These are phyloP conservation scores for Spea multiplicata DNA, from an alignment of 2,113 vertebrate species.

Conservation along the genomic window DNA sequence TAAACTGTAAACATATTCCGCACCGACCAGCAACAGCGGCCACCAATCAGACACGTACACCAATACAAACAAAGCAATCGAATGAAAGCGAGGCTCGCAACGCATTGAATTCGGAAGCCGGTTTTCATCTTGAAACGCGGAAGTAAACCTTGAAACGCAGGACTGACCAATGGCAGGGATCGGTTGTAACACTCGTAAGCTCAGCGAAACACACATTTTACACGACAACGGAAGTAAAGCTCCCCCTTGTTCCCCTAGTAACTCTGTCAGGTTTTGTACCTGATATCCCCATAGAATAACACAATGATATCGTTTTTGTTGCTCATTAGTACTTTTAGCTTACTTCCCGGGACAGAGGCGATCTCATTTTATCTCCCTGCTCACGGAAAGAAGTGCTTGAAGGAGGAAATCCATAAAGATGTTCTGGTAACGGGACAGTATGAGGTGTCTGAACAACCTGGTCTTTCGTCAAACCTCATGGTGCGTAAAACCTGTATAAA, in stretches of 20 bases:
- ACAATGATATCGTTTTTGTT: conserved; percentile 5
- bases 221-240: conserved; percentile 22
- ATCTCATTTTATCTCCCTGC: conserved; percentile 52
- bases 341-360: conserved; percentile 16
- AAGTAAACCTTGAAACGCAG: background rate
- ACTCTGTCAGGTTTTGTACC: background rate
- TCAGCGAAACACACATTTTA: conserved; percentile 5
- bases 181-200: background rate
- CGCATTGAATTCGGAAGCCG: background rate
- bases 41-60: no score
- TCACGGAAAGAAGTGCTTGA: conserved; percentile 50
- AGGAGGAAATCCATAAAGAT: conserved; percentile 55
- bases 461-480: conserved; percentile 40
- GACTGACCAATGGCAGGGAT: no score
- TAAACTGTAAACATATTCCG: no score
- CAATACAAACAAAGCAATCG: no score
- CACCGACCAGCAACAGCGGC: no score
- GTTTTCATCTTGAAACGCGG: background rate
- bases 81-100: no score
- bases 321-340: background rate
- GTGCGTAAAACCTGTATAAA: conserved; percentile 1
- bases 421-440: conserved; percentile 56
- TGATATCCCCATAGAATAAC: background rate
- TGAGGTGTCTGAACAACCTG: conserved; percentile 48
- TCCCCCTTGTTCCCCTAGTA: background rate